These are phyloP conservation scores for Papilio xuthus DNA, from an alignment of 1,140 invertebrate genomes.

Conservation along the genomic window DNA sequence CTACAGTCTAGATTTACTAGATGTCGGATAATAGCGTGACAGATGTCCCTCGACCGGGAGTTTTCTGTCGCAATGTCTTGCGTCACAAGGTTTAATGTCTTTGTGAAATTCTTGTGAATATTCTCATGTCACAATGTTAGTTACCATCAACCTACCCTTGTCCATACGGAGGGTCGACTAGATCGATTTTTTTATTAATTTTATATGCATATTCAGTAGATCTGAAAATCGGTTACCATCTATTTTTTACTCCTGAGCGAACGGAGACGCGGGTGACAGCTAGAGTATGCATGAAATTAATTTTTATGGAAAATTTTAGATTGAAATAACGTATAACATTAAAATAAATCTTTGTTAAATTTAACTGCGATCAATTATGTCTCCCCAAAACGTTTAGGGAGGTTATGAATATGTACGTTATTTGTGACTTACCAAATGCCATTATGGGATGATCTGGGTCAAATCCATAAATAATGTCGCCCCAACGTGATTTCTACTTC, in stretches of 20 bases:
- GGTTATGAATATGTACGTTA: slow-evolving; percentile 15
- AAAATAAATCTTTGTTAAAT: background rate
- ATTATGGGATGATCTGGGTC: slow-evolving; percentile 33
- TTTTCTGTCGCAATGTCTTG: background rate
- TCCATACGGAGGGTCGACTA: too few relatives aligned
- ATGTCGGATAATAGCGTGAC: background rate
- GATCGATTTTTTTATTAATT: too few relatives aligned
- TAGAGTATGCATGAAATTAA: too few relatives aligned
- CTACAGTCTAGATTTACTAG: background rate
- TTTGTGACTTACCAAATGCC: slow-evolving; percentile 10
- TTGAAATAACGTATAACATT: background rate
- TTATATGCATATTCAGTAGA: too few relatives aligned
- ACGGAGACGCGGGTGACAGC: too few relatives aligned
- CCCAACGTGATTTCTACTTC: slow-evolving; percentile 1
- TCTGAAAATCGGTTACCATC: too few relatives aligned
- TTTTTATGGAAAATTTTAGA: background rate
- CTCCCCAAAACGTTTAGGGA: background rate
- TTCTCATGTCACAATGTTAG: too few relatives aligned
- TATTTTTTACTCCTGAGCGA: too few relatives aligned
- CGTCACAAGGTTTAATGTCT: background rate
- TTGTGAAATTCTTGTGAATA: too few relatives aligned
- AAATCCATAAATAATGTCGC: slow-evolving; percentile 30
- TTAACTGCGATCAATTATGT: background rate
- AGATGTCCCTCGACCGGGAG: background rate
- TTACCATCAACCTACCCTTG: too few relatives aligned